Evolutionary conservation across 2,113 vertebrate genomes (phyloP).

Genomic region (Drymodes brunneopygia): DNA sequence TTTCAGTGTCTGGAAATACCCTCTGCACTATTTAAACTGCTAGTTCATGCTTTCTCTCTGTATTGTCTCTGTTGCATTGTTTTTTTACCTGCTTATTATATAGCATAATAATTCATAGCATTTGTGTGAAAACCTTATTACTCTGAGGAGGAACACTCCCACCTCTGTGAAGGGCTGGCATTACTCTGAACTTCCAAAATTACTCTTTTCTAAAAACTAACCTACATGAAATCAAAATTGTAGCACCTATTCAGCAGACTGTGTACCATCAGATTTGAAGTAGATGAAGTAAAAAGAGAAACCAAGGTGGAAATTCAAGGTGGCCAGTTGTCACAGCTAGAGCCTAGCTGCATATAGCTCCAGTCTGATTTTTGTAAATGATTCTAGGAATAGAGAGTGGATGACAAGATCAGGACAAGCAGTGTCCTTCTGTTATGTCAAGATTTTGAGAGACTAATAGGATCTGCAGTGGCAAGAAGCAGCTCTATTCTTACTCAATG

Average conservation of each 20-base stretch:
- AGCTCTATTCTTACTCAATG: neutral
- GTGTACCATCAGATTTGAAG: neutral
- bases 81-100: neutral
- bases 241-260: neutral
- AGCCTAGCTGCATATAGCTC: neutral
- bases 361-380: neutral
- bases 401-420: neutral
- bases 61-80: rapidly evolving
- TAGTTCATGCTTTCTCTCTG: neutral
- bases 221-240: neutral
- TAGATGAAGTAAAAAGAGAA: neutral
- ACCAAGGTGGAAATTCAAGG: neutral
- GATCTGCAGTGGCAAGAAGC: neutral
- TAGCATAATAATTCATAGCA: neutral
- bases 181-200: neutral
- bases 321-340: neutral
- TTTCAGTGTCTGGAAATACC: neutral
- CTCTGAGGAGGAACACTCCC: neutral
- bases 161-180: neutral
- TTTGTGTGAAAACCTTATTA: neutral
- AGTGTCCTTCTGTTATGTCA: neutral
- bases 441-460: neutral
- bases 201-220: neutral
- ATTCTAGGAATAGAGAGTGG: neutral
- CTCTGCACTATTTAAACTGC: neutral